Percentiles rank a stretch among this genome's conserved stretches.
Evolutionary conservation across 2,797 vertebrate species (phyloP).

Genomic region (Pogoniulus pusillus): DNA sequence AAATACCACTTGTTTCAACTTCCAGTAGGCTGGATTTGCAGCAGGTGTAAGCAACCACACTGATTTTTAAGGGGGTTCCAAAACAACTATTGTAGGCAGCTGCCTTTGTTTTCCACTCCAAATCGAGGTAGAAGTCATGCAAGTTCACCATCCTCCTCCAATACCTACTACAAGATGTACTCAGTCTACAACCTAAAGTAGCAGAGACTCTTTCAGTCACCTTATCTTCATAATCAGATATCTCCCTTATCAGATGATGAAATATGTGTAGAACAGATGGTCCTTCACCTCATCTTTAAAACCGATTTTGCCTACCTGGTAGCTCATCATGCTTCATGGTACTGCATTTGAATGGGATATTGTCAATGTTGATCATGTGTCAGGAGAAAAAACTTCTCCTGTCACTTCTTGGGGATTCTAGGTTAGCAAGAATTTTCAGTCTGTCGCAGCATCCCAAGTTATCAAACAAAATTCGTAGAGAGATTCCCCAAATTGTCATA

Average conservation of each 20-base stretch:
- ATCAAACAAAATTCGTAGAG: background rate
- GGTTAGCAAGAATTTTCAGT: background rate
- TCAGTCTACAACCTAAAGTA: background rate
- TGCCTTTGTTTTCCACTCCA: background rate
- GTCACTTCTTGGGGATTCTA: background rate
- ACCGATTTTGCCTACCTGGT: background rate
- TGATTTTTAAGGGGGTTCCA: background rate
- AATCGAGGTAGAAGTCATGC: background rate
- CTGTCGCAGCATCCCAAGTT: background rate
- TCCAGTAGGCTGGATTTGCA: rapidly evolving
- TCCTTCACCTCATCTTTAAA: background rate
- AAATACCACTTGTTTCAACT: background rate
- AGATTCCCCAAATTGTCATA: background rate
- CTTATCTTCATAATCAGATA: background rate
- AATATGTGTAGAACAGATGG: background rate
- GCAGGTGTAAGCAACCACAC: background rate
- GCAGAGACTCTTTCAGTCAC: background rate
- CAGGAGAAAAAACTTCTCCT: background rate
- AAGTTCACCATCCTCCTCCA: background rate
- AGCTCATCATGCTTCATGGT: background rate
- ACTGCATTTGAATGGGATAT: background rate
- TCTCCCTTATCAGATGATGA: background rate
- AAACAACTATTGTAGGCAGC: background rate
- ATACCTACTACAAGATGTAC: background rate
- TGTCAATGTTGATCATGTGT: background rate